Evolutionary conservation across 2,113 vertebrate species (phyloP), one percentile per base, ranked within the genome.

Genomic region (Trochalopteron elliotii): DNA sequence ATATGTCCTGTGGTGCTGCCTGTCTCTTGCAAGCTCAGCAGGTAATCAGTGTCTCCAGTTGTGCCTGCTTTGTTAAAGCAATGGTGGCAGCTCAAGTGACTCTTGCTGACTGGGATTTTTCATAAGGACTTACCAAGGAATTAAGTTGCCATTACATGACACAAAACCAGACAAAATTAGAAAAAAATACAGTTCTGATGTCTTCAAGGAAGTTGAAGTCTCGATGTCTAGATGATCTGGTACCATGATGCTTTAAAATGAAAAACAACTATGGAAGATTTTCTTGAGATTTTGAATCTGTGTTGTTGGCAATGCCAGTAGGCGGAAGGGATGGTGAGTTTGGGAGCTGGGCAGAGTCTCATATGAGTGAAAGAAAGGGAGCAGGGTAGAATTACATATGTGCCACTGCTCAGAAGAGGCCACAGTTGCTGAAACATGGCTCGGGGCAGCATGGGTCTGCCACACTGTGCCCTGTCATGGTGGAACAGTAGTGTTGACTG

Each of bases 391-490:
- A 57, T 52, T 28, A 12, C 0, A 0, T 14, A 4, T 12, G 15
- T 45, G 28, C 45, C 42, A 18, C 2, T 3, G 28, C 44, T 30
- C 47, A 71, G 60, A 50, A 47, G 33, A 71, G 24, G 10, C 25
- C 53, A 33, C 6, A 13, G 59, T 45, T 74, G 31, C 50, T 7
- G 5, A 77, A 65, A 81, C 15, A 21, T 0, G 0, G 0, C 20
- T 0, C 0, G 49, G 63, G 28, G 50, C 40, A 61, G 11, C 0
- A 0, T 3, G 5, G 5, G 11, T 35, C 35, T 68, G 20, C 24
- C 45, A 39, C 35, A 40, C 35, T 30, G 10, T 77, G 42, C 17
- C 35, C 77, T 82, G 55, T 7, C 22, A 6, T 0, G 0, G 30
- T 40, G 55, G 67, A 63, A 63, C 1, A 3, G 30, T 56, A 74